Percentiles rank a stretch among this genome's conserved stretches.
Evolutionary conservation across 2,797 vertebrate species (phyloP).

Genomic region (Schizothorax lantsangensis): DNA sequence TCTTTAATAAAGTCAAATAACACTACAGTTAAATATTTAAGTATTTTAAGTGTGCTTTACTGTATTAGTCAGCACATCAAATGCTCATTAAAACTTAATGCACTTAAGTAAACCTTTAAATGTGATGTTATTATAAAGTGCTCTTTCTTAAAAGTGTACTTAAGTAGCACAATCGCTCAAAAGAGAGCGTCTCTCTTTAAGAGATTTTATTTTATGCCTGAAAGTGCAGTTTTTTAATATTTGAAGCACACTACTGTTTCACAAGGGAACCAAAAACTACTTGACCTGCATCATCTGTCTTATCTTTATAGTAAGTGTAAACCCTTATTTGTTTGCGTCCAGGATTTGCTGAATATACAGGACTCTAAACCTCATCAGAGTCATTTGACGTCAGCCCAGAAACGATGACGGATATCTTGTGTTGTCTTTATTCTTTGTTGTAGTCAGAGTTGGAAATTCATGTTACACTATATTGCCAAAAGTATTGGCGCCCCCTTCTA

Average conservation of each 20-base stretch:
- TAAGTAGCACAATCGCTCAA: background rate
- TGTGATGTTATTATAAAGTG: background rate
- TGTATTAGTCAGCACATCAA: too few relatives aligned
- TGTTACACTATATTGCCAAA: too few relatives aligned
- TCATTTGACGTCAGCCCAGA: slow-evolving; percentile 1
- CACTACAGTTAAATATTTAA: background rate
- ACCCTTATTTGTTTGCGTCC: background rate
- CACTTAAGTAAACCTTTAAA: too few relatives aligned
- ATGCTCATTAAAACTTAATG: too few relatives aligned
- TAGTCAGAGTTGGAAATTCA: background rate
- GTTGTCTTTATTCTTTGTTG: background rate
- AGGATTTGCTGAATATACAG: slow-evolving; percentile 1
- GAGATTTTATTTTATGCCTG: background rate
- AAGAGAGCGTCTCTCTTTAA: background rate
- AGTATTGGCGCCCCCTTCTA: too few relatives aligned
- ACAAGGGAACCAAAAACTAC: background rate
- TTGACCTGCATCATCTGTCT: background rate
- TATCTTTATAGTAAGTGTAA: background rate
- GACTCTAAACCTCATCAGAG: background rate
- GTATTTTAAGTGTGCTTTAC: background rate
- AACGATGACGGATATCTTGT: background rate
- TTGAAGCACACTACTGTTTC: background rate
- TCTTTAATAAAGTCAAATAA: background rate
- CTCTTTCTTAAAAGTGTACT: too few relatives aligned
- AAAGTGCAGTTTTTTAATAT: background rate